Evolutionary conservation across 2,888 invertebrate genomes (phyloP), one percentile per base, ranked within the genome.

Genomic region (Catonia carolina): DNA sequence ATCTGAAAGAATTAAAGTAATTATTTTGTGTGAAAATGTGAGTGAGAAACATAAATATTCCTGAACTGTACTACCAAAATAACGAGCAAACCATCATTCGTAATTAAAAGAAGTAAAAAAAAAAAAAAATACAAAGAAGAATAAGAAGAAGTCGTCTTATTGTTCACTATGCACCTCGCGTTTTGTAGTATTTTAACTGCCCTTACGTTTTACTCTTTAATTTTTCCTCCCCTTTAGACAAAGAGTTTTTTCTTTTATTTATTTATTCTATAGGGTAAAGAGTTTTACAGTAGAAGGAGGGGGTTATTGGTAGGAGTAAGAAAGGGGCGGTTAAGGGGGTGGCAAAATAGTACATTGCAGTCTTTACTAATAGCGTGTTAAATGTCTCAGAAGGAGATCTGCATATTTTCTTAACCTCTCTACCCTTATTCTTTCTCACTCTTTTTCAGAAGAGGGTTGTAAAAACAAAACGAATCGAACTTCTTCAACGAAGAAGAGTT

Each of bases 301-400:
- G n/a, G n/a, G n/a, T n/a, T n/a, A n/a, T n/a, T n/a, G n/a, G n/a
- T n/a, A n/a, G n/a, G n/a, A n/a, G n/a, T n/a, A n/a, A n/a, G n/a
- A n/a, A n/a, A n/a, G n/a, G n/a, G n/a, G n/a, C n/a, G n/a, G n/a
- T 6, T 27, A 27, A 27, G 27, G 27, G 8, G 27, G 27, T 27
- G 4, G 8, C 27, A 27, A 27, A 27, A 27, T 27, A 6, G 27
- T 27, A 27, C 27, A 8, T 8, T 27, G 27, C 27, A 27, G 27
- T 27, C 27, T 27, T 54, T 42, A 49, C 58, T 58, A 58, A 60
- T 58, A 56, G 49, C 58, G 60, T 56, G 60, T 60, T 60, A 60
- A 60, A 60, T 60, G 60, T 60, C 56, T 56, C 55, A 58, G 60
- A 60, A 60, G 45, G 45, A 60, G 47, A 53, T 56, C 48, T 56